Percentiles rank a stretch among this genome's conserved stretches.
phyloP scores from a whole-genome alignment of 2,888 invertebrate species.

The Choristoneura rosaceana region DNA sequence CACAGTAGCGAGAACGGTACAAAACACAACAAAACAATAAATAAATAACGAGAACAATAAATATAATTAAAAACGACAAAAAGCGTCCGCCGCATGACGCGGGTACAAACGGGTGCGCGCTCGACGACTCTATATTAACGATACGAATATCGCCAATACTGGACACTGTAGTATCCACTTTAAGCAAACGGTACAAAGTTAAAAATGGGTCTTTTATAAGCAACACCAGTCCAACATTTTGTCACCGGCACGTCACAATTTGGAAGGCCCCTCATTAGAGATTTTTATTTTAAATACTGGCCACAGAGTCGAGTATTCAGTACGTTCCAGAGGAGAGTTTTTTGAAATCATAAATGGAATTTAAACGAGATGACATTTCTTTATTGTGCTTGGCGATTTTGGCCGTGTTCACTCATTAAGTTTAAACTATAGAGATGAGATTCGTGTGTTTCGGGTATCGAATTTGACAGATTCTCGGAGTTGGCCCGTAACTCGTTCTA shows the following conservation, averaged over 20 bases:
- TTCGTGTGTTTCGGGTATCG: conserved; percentile 56
- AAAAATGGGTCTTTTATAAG: conserved; percentile 51
- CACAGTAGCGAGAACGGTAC: conserved; percentile 77
- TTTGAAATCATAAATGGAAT: conserved; percentile 72
- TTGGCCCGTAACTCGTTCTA: conserved; percentile 59
- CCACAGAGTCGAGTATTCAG: conserved; percentile 63
- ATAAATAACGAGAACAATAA: conserved; percentile 84
- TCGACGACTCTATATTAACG: conserved; percentile 77
- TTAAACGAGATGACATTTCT: conserved; percentile 80
- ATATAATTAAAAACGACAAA: conserved; percentile 84
- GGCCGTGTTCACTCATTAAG: conserved; percentile 63
- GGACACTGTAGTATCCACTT: conserved; percentile 52
- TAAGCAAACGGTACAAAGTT: conserved; percentile 54
- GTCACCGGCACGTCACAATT: conserved; percentile 76
- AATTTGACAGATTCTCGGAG: conserved; percentile 66
- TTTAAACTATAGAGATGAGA: conserved; percentile 65
- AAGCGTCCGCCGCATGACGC: conserved; percentile 79
- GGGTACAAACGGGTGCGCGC: conserved; percentile 75
- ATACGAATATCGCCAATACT: conserved; percentile 57
- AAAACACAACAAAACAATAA: conserved; percentile 79
- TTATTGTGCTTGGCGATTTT: conserved; percentile 67
- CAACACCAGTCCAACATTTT: conserved; percentile 73
- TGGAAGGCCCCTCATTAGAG: conserved; percentile 73
- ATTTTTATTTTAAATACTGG: conserved; percentile 69
- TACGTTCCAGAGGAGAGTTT: conserved; percentile 54